Percentiles rank a stretch among this genome's conserved stretches.
These are phyloP conservation scores for Apamea crenata DNA, from an alignment of 2,888 invertebrate genomes.

Conservation along the genomic window DNA sequence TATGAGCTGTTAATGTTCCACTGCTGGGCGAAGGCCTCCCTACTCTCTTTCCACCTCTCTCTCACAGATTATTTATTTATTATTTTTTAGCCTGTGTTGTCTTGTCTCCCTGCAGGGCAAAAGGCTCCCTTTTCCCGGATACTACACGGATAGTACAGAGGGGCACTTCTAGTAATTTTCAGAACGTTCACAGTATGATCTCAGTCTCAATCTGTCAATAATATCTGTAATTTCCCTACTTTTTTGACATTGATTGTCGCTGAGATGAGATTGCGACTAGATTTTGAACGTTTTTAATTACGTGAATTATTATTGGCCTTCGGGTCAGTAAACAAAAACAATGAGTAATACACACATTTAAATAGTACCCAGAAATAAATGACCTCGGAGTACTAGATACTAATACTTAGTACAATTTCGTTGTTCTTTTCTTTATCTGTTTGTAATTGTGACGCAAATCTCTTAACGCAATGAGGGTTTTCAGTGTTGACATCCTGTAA, in stretches of 20 bases:
- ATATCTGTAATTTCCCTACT: no score
- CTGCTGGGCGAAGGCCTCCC: no score
- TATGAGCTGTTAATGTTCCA: no score
- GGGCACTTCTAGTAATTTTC: no score
- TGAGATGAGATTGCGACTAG: no score
- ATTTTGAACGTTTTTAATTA: no score
- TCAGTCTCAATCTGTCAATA: no score
- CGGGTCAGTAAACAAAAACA: conserved; percentile 13
- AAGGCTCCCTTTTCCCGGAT: neutral
- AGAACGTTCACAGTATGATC: no score
- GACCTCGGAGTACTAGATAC: conserved; percentile 3
- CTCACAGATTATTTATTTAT: neutral
- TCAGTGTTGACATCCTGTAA: conserved; percentile 18
- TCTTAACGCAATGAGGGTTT: conserved; percentile 17
- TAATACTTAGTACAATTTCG: conserved; percentile 3
- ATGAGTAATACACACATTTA: neutral
- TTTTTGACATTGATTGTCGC: no score
- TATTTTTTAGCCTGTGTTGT: neutral
- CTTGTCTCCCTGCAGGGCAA: neutral
- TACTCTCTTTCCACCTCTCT: no score
- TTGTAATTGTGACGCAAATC: conserved; percentile 38
- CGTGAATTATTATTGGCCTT: no score
- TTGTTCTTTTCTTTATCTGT: conserved; percentile 23
- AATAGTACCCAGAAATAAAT: conserved; percentile 22
- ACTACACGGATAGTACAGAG: neutral